Conservation (phyloP, 1,140 invertebrate species). For the Uloborus diversus region DNA sequence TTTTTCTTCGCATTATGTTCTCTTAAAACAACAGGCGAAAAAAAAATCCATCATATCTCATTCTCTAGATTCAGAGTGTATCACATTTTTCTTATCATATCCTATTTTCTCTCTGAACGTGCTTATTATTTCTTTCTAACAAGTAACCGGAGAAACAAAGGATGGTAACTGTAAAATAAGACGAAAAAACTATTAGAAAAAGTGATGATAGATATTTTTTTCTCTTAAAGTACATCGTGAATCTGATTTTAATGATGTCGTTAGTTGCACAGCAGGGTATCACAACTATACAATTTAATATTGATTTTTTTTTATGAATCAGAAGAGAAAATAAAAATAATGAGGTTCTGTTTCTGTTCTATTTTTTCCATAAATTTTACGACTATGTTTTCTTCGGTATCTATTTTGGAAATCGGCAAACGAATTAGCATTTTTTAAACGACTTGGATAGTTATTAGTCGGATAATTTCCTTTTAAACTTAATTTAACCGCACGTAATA, state of each 20-base stretch:
- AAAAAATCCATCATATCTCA: too few species aligned
- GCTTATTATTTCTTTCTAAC: slow-evolving; percentile 46
- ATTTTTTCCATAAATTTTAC: not conserved
- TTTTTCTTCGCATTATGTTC: too few species aligned
- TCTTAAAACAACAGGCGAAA: too few species aligned
- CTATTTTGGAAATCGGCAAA: not conserved
- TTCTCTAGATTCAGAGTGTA: not conserved
- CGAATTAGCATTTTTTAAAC: not conserved
- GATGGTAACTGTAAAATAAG: slow-evolving; percentile 8
- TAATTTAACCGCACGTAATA: not conserved
- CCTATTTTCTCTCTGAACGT: slow-evolving; percentile 29
- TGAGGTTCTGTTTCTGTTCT: not conserved
- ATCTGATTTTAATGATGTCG: slow-evolving; percentile 42
- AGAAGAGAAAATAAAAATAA: slow-evolving; percentile 4
- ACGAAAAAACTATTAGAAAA: not conserved
- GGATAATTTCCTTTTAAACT: not conserved
- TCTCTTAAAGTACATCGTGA: not conserved
- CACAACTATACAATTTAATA: slow-evolving; percentile 35
- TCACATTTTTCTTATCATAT: slow-evolving; percentile 33
- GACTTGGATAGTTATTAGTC: not conserved
- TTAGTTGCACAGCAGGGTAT: slow-evolving; percentile 28
- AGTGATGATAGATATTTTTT: not conserved
- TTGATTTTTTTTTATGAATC: slow-evolving; percentile 16
- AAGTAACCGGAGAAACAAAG: slow-evolving; percentile 35
- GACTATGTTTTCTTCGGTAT: not conserved